phyloP scores from a whole-genome alignment of 2,113 vertebrate genomes.

The Xiphophorus maculatus region DNA sequence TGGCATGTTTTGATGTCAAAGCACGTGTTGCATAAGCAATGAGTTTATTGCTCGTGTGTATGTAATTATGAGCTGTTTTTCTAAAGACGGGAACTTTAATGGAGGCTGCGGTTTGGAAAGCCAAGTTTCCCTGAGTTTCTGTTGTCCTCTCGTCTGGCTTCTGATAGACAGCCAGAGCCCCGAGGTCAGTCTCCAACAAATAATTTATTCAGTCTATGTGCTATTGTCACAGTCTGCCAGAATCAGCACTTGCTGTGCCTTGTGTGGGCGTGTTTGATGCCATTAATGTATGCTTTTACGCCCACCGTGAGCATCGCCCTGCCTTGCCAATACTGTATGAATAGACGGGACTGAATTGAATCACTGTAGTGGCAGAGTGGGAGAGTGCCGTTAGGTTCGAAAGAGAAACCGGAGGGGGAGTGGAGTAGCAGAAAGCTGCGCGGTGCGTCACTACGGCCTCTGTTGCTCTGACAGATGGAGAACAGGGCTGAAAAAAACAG shows the following conservation, averaged over 20 bases:
- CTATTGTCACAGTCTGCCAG: slow-evolving; percentile 37
- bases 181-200: slow-evolving; percentile 34
- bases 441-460: slow-evolving; percentile 26
- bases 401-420: not conserved
- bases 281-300: slow-evolving; percentile 56
- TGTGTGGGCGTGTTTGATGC: slow-evolving; percentile 51
- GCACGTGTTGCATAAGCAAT: slow-evolving; percentile 7
- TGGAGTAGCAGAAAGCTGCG: slow-evolving; percentile 26
- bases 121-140: slow-evolving; percentile 1
- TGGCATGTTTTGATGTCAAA: slow-evolving; percentile 24
- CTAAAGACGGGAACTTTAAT: slow-evolving; percentile 4
- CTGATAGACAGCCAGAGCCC: slow-evolving; percentile 21
- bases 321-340: slow-evolving; percentile 32
- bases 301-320: slow-evolving; percentile 49
- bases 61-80: slow-evolving; percentile 24
- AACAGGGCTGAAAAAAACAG: slow-evolving; percentile 42
- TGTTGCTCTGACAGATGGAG: slow-evolving; percentile 26
- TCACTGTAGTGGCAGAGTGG: slow-evolving; percentile 50
- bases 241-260: slow-evolving; percentile 44
- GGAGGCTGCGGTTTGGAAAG: not conserved
- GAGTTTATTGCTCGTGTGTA: slow-evolving; percentile 12
- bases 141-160: slow-evolving; percentile 1
- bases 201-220: slow-evolving; percentile 34
- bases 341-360: slow-evolving; percentile 53
- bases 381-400: slow-evolving; percentile 22